These are phyloP conservation scores for Pyrgilauda ruficollis DNA, from an alignment of 2,113 vertebrate genomes.

Conservation along the genomic window DNA sequence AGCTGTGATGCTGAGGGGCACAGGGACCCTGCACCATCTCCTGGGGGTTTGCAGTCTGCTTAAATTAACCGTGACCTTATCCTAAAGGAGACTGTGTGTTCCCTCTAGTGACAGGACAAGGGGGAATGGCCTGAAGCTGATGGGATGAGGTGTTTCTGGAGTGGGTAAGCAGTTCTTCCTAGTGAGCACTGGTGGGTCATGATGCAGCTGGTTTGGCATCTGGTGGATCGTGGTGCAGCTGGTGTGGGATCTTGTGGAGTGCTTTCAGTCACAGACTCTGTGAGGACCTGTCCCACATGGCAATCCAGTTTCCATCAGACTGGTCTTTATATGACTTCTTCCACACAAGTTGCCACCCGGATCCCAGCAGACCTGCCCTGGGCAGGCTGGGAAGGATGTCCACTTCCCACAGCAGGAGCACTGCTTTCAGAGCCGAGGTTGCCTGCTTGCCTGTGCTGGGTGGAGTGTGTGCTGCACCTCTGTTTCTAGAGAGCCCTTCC, in stretches of 20 bases:
- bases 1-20: not conserved
- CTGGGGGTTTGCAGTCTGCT: not conserved
- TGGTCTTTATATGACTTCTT: not conserved
- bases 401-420: not conserved
- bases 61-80: not conserved
- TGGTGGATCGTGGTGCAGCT: not conserved
- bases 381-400: not conserved
- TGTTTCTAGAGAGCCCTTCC: not conserved
- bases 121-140: not conserved
- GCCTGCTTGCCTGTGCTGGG: not conserved
- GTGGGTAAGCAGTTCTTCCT: fast-evolving
- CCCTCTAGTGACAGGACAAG: not conserved
- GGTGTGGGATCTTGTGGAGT: not conserved
- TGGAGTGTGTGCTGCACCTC: not conserved
- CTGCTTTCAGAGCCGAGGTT: not conserved
- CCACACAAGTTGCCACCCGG: too few relatives aligned
- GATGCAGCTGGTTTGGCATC: not conserved
- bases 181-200: not conserved
- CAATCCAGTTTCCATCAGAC: not conserved
- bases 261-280: not conserved
- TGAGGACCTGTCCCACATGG: fast-evolving
- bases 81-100: not conserved
- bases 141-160: not conserved
- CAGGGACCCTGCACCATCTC: not conserved
- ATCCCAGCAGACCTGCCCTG: fast-evolving